Evolutionary conservation across 35 echinoderm and acorn worm species (phyloP).

Genomic region (Diadema setosum): DNA sequence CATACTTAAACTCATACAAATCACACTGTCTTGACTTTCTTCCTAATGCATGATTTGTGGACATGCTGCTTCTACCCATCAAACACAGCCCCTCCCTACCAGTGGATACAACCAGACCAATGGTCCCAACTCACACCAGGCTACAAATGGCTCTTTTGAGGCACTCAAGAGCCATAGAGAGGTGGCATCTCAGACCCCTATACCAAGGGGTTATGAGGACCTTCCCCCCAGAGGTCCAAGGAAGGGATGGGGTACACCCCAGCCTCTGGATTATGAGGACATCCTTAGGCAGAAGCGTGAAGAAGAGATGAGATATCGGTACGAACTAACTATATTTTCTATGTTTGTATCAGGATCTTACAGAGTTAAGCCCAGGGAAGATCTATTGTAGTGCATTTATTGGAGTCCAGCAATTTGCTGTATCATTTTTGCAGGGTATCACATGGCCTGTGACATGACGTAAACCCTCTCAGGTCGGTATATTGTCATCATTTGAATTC

Average conservation of each 20-base stretch:
- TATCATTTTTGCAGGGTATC: too few species aligned
- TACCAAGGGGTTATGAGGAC: conserved; percentile 64
- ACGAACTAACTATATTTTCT: too few species aligned
- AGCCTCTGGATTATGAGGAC: conserved; percentile 83
- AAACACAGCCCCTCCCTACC: too few species aligned
- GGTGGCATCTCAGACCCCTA: conserved; percentile 72
- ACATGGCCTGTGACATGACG: background rate
- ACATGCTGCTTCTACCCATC: too few species aligned
- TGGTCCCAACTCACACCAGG: background rate
- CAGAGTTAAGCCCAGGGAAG: too few species aligned
- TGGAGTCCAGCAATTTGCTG: too few species aligned
- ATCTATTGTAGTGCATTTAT: too few species aligned
- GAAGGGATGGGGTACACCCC: conserved; percentile 85
- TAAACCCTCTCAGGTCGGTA: background rate
- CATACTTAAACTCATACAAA: too few species aligned
- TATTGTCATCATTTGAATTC: too few species aligned
- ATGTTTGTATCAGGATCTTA: too few species aligned
- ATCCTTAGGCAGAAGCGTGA: conserved; percentile 58
- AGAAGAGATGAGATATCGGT: conserved; percentile 88
- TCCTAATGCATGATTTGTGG: too few species aligned
- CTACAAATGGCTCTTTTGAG: background rate
- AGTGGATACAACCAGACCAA: background rate
- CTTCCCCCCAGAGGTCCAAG: conserved; percentile 43
- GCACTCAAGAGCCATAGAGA: background rate
- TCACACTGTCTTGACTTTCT: too few species aligned